A percentile compares a stretch with the other conserved stretches of the same genome.
These are phyloP conservation scores for Lacerta bilineata DNA, from an alignment of 2,797 vertebrate genomes.

Conservation along the genomic window DNA sequence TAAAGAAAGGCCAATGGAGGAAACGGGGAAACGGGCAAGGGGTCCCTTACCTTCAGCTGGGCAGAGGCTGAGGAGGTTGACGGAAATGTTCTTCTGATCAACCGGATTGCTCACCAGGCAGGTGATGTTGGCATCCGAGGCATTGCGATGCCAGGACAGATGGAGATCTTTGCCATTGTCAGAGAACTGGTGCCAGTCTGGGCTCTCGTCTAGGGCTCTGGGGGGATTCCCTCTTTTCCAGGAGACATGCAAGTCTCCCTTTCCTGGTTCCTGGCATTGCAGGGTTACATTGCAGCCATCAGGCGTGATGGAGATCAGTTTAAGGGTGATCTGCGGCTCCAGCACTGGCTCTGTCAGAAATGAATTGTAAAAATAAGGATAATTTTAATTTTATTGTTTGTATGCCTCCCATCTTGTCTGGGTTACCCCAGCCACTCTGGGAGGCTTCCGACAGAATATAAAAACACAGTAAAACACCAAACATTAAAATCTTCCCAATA, in stretches of 20 bases:
- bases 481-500: too few relatives aligned
- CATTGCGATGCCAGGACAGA: neutral
- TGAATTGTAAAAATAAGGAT: neutral
- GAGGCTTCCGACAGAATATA: too few relatives aligned
- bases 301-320: neutral
- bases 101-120: neutral
- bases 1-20: too few relatives aligned
- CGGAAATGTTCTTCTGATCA: neutral
- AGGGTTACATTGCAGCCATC: neutral
- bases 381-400: too few relatives aligned
- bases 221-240: neutral
- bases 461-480: too few relatives aligned
- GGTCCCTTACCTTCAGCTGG: neutral
- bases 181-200: neutral
- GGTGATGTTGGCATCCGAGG: neutral
- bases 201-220: neutral
- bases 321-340: fast-evolving
- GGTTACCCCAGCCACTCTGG: too few relatives aligned
- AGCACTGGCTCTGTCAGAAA: neutral
- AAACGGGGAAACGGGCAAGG: neutral
- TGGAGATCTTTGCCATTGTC: neutral
- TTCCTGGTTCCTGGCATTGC: neutral
- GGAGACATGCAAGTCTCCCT: neutral
- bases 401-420: too few relatives aligned
- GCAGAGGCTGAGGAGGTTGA: neutral